Evolutionary conservation across 2,797 vertebrate genomes (phyloP).

Genomic region (Pangasius djambal): DNA sequence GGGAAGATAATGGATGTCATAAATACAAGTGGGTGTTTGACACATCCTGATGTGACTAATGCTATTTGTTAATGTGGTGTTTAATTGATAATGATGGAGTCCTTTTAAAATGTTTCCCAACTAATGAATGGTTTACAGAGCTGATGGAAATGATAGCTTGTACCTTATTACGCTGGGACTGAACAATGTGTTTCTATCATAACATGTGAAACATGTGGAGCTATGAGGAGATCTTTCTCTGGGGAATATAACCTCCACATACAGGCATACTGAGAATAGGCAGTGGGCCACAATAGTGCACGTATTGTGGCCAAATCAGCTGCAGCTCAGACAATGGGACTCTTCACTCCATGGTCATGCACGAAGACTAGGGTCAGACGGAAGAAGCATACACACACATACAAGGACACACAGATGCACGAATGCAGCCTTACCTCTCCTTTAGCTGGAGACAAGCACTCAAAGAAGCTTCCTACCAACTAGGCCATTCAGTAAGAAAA

Average conservation of each 20-base stretch:
- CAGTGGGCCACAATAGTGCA: constrained; percentile 47
- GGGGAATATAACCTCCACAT: constrained; percentile 42
- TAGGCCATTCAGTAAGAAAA: constrained; percentile 65
- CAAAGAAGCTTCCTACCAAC: constrained; percentile 78
- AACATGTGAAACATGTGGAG: constrained; percentile 18
- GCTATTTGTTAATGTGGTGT: constrained; percentile 19
- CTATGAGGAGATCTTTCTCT: constrained; percentile 38
- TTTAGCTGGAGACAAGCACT: constrained; percentile 74
- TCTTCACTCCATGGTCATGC: constrained; percentile 57
- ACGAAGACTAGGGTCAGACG: constrained; percentile 53
- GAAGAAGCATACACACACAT: constrained; percentile 48
- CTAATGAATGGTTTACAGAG: constrained; percentile 38
- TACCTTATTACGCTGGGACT: constrained; percentile 13
- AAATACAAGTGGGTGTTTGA: constrained; percentile 11
- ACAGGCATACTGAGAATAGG: constrained; percentile 36
- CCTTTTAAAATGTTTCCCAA: constrained; percentile 18
- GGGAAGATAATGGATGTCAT: constrained; percentile 31
- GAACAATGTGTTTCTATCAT: constrained; percentile 19
- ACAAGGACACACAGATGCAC: constrained; percentile 53
- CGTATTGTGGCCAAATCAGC: constrained; percentile 44
- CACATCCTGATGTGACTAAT: constrained; percentile 20
- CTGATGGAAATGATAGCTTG: constrained; percentile 29
- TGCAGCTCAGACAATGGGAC: constrained; percentile 47
- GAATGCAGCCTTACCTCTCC: constrained; percentile 74
- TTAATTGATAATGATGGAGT: constrained; percentile 12